Evolutionary conservation across 2,888 invertebrate genomes (phyloP).

Genomic region (Ormia ochracea): DNA sequence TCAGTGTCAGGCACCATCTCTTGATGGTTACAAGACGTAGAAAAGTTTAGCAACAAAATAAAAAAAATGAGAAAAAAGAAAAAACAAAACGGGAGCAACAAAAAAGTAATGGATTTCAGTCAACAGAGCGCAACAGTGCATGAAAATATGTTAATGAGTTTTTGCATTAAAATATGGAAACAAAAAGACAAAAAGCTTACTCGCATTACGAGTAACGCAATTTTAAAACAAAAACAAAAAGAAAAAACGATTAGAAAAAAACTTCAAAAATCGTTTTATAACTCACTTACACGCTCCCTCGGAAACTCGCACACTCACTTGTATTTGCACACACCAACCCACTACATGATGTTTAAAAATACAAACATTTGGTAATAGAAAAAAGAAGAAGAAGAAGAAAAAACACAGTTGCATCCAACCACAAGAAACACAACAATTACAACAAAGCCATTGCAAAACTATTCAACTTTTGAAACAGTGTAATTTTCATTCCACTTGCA

Average conservation of each 20-base stretch:
- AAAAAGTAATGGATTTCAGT: slow-evolving; percentile 56
- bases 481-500: slow-evolving; percentile 7
- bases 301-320: not conserved
- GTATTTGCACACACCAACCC: not conserved
- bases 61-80: too few relatives aligned
- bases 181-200: slow-evolving; percentile 26
- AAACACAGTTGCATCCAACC: not conserved
- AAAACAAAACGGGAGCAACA: not conserved
- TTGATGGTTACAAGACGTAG: slow-evolving; percentile 20
- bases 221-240: slow-evolving; percentile 15
- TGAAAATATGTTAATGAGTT: slow-evolving; percentile 64
- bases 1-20: slow-evolving; percentile 24
- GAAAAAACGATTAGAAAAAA: not conserved
- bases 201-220: slow-evolving; percentile 37
- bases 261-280: slow-evolving; percentile 46
- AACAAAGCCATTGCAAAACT: slow-evolving; percentile 34
- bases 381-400: not conserved
- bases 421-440: not conserved
- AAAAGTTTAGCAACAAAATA: not conserved
- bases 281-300: slow-evolving; percentile 34
- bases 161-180: slow-evolving; percentile 53
- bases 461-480: slow-evolving; percentile 19
- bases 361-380: not conserved
- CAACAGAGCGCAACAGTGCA: slow-evolving; percentile 59
- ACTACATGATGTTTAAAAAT: slow-evolving; percentile 25